Conservation (phyloP, 1,140 invertebrate species). For the Philopotamus ludificatus region DNA sequence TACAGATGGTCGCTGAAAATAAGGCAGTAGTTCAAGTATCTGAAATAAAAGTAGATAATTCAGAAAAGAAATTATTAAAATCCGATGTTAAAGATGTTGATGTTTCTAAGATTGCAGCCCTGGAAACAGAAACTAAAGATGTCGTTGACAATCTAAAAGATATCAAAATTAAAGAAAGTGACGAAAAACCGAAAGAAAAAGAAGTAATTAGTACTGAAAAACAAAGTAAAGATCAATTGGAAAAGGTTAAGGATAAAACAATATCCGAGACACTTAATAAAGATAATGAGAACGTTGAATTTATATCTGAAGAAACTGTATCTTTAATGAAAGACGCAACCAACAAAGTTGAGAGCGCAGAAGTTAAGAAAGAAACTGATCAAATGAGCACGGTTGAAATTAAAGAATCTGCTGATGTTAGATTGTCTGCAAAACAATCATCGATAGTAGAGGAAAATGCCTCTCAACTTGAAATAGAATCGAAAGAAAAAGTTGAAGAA, state of each 20-base stretch:
- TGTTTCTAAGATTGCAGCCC: neutral
- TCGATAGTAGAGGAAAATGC: conserved; percentile 17
- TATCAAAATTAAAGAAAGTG: conserved; percentile 34
- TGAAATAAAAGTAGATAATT: neutral
- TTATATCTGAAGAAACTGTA: neutral
- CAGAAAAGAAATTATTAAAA: neutral
- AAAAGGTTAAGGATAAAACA: neutral
- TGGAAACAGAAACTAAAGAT: no score
- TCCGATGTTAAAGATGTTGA: no score
- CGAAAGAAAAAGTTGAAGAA: conserved; percentile 32
- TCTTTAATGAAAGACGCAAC: neutral
- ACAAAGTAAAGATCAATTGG: neutral
- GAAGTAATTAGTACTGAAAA: conserved; percentile 1
- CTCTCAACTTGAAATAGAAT: conserved; percentile 28
- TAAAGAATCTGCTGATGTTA: conserved; percentile 7
- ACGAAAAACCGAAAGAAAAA: conserved; percentile 39
- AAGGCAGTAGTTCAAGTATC: no score
- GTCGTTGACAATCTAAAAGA: conserved; percentile 1
- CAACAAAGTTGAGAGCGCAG: neutral
- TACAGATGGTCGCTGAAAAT: no score
- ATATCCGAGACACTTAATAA: neutral
- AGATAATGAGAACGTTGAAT: neutral
- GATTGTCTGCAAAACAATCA: conserved; percentile 14
- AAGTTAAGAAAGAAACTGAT: conserved; percentile 29
- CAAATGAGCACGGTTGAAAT: conserved; percentile 32